Evolutionary conservation across 1,140 invertebrate species (phyloP), one percentile per base, ranked within the genome.

Genomic region (Heterodera schachtii): DNA sequence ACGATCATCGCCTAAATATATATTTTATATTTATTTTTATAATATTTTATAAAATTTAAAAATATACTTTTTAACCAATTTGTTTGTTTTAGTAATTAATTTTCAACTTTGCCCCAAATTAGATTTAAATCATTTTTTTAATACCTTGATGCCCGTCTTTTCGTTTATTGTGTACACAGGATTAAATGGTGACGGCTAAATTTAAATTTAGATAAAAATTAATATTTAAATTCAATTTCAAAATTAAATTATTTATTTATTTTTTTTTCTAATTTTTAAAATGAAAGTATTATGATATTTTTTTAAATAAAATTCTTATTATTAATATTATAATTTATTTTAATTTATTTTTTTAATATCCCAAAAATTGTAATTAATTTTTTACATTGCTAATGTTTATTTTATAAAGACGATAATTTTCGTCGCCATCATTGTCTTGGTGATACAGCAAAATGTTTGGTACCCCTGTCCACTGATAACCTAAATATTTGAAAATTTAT

Each of bases 401-500:
- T 67, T 86, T 86, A 73, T 81, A 86, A 13, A 86, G 79, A 19
- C 83, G 74, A 49, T 74, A 81, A 67, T 86, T 87, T 60, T 86
- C 85, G 76, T 87, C 86, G 31, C 85, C 85, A 79, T 86, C 84
- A 60, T 78, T 78, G 77, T 86, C 85, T 41, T 86, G 85, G 52
- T 85, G 69, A 64, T 84, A 86, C 13, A 86, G 31, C 31, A 86
- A 77, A 44, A 86, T 73, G 69, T 86, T 87, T 52, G 78, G 78
- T 3, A 86, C 86, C 16, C 86, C 85, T 47, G 85, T 86, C 86
- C 86, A 86, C 57, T 87, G 83, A 71, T 87, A 86, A 9, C 85
- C 84, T 85, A 49, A 31, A 84, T 11, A 19, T 2, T 66, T 49
- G 46, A 41, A 46, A 13, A 44, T 81, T 3, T 21, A 47, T 52